Conservation (phyloP, 2,113 vertebrate genomes). For the Nothocercus julius region DNA sequence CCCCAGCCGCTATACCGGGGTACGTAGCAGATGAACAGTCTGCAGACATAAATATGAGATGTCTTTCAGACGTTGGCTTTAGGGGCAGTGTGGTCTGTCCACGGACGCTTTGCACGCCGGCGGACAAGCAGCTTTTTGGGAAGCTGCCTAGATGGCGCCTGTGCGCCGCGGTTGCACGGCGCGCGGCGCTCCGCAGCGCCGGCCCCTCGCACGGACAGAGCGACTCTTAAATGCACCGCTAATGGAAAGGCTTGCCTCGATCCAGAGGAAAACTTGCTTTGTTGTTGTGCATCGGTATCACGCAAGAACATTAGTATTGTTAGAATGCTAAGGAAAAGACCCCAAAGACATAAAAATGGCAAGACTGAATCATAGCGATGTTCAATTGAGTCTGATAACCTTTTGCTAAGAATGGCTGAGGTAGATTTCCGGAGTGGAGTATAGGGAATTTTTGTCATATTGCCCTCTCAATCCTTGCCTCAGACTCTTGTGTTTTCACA, state of each 20-base stretch:
- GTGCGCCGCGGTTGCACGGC: too few relatives aligned
- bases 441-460: not conserved
- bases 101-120: too few relatives aligned
- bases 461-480: not conserved
- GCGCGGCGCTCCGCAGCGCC: accelerated
- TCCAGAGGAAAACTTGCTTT: not conserved
- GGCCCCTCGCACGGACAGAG: not conserved
- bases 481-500: not conserved
- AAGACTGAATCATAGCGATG: not conserved
- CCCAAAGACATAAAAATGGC: not conserved
- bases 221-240: accelerated
- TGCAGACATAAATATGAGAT: not conserved
- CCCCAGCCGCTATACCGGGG: not conserved
- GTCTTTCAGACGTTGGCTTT: not conserved
- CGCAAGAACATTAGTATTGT: not conserved
- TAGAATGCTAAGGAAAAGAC: too few relatives aligned
- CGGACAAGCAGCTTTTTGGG: not conserved
- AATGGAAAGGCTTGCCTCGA: not conserved
- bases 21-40: too few relatives aligned
- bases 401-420: not conserved
- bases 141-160: not conserved
- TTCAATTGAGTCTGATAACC: not conserved
- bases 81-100: not conserved
- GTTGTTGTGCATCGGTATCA: not conserved
- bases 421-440: not conserved